These are phyloP conservation scores for Leptinotarsa juncta DNA, from an alignment of 2,888 invertebrate genomes.

Conservation along the genomic window DNA sequence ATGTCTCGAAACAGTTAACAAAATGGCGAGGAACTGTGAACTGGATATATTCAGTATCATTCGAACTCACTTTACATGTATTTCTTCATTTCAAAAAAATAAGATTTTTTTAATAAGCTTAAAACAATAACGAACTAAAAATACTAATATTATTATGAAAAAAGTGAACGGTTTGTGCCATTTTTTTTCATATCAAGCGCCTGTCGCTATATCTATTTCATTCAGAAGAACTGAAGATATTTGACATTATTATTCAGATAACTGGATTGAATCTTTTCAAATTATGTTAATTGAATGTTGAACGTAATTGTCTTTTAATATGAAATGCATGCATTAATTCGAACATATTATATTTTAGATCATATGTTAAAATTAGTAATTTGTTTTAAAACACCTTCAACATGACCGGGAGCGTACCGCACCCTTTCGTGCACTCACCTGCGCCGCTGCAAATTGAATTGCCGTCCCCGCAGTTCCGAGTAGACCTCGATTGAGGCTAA, in stretches of 20 bases:
- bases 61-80: too few relatives aligned
- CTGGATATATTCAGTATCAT: too few relatives aligned
- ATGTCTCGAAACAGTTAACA: too few relatives aligned
- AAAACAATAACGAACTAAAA: too few relatives aligned
- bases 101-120: too few relatives aligned
- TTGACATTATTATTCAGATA: neutral
- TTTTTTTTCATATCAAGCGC: too few relatives aligned
- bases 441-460: slow-evolving; percentile 3
- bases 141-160: too few relatives aligned
- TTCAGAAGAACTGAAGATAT: too few relatives aligned
- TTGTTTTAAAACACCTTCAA: neutral
- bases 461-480: slow-evolving; percentile 10
- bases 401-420: neutral
- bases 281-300: neutral
- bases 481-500: slow-evolving; percentile 19
- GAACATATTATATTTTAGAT: neutral
- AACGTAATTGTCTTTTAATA: neutral
- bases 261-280: neutral
- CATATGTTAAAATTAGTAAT: neutral
- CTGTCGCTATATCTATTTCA: too few relatives aligned
- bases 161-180: too few relatives aligned
- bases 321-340: neutral
- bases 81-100: too few relatives aligned
- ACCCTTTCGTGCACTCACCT: neutral
- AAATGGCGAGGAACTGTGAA: too few relatives aligned